Conservation (phyloP, 2,797 vertebrate genomes). For the Macropus fuliginosus region DNA sequence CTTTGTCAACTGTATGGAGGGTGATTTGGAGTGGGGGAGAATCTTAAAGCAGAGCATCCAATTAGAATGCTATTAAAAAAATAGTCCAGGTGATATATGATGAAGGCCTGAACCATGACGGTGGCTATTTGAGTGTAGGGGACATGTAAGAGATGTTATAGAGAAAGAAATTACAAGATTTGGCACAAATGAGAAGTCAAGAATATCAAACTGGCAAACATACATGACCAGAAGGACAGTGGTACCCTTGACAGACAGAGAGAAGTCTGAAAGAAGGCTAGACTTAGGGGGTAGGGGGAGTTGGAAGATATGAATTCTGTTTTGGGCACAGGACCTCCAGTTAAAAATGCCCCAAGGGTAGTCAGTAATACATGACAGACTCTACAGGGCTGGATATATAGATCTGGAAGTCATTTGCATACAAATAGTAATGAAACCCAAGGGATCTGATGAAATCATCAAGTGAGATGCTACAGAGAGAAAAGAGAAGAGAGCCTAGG, state of each 20-base stretch:
- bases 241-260: neutral
- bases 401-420: neutral
- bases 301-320: neutral
- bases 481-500: no score
- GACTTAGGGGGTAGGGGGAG: neutral
- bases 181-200: neutral
- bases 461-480: no score
- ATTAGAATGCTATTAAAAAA: neutral
- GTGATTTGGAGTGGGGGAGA: neutral
- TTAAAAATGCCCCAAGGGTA: neutral
- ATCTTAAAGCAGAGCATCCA: neutral
- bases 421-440: neutral
- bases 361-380: neutral
- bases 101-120: neutral
- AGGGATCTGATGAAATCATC: neutral
- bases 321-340: neutral
- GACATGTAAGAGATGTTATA: neutral
- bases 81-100: neutral
- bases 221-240: neutral
- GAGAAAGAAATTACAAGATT: neutral
- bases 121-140: neutral
- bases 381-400: neutral
- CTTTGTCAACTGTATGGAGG: neutral
- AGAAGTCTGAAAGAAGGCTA: neutral
- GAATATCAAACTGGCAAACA: neutral